Percentiles rank a stretch among this genome's conserved stretches.
These are phyloP conservation scores for Tenrec ecaudatus DNA, from an alignment of 2,113 vertebrate genomes.

Conservation along the genomic window DNA sequence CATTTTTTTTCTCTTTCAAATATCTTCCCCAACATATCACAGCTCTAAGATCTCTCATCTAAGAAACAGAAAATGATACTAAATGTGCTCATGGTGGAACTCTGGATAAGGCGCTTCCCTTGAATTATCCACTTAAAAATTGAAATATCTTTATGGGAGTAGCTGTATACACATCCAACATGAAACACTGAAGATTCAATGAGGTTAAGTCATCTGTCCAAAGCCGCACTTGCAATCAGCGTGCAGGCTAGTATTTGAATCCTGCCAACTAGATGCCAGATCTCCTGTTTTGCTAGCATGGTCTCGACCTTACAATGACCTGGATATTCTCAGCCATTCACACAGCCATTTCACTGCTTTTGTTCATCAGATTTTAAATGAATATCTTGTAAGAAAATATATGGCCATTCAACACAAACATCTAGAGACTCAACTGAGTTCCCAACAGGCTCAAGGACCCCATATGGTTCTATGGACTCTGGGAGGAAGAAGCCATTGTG, in stretches of 20 bases:
- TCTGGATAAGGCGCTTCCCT: background rate
- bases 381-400: constrained; percentile 58
- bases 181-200: constrained; percentile 1
- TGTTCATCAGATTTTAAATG: constrained; percentile 49
- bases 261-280: background rate
- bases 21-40: background rate
- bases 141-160: background rate
- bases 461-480: background rate
- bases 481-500: background rate
- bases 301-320: constrained; percentile 30
- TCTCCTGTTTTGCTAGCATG: background rate
- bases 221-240: background rate
- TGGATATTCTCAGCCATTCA: constrained; percentile 19
- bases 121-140: constrained; percentile 18
- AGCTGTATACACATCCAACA: background rate
- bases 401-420: constrained; percentile 17
- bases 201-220: background rate
- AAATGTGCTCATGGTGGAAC: background rate
- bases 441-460: background rate
- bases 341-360: constrained; percentile 9
- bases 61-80: background rate
- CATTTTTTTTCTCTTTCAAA: no score
- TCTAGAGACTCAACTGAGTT: background rate
- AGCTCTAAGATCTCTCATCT: background rate
- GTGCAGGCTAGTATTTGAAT: constrained; percentile 39